Evolutionary conservation across 2,113 vertebrate species (phyloP), one percentile per base, ranked within the genome.

Genomic region (Capreolus pygargus): DNA sequence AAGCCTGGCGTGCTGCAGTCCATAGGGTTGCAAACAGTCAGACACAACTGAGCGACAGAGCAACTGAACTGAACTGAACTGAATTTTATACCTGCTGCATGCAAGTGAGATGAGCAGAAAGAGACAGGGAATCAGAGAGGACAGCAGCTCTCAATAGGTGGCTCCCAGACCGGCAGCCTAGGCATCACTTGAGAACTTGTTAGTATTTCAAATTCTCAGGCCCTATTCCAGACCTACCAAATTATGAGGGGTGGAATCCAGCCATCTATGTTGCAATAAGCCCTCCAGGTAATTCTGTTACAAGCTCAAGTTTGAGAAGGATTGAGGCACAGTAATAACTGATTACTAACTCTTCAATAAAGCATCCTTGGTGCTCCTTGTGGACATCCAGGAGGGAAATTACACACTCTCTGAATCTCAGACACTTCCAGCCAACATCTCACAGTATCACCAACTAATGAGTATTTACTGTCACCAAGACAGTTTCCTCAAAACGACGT

Each of bases 361-460:
- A 70, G 33, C 30, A 90, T 83, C 27, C 28, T 78, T 79, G 28
- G 27, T 79, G 23, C 30, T 70, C 88, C 30, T 50, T 47, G 33
- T 87, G n/a, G 82, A 96, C 55, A 86, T 14, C 67, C 30, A 90
- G 60, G 17, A 74, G 55, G 60, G 47, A 94, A 96, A 96, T 82
- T 25, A 89, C 5, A 81, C 43, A n/a, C 43, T 83, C 58, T 94
- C 50, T 76, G 54, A 92, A 89, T 86, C 36, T 81, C 16, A 92
- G n/a, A 55, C 36, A 92, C 27, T 76, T 30, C 11, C 79, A 89
- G 55, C 33, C 43, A 96, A 67, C 36, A 78, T 45, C n/a, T 83
- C 36, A 92, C n/a, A 88, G 87, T 47, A 92, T 12, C 54, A 86
- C 83, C 84, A 96, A 94, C 89, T 84, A 92, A 93, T 83, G 82